Base-by-base conservation (phyloP, 2,888 invertebrate genomes). In the Elegia similella region DNA sequence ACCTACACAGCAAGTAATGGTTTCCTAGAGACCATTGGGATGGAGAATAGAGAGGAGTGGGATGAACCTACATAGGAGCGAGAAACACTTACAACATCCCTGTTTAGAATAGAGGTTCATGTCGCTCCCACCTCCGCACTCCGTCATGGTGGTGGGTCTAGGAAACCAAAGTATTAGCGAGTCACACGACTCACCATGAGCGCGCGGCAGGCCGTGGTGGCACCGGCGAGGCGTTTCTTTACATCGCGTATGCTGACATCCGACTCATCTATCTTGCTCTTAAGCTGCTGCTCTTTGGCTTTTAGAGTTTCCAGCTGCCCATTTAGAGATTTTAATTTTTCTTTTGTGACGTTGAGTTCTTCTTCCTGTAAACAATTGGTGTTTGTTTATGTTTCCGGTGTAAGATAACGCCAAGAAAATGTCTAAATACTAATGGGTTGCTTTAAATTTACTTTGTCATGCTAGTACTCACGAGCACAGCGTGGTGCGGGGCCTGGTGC, bases 191-290 rank as follows among this genome's bases (percentile, higher is more conserved):
- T 80, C 42, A 87, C 87, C 42, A 69, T 73, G 7, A 84, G 64
- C 16, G 48, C 72, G 57, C 84, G 71, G 53, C 78, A 78, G 0
- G 62, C 61, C 2, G 66, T 56, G 0, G 68, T 67, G 10, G 65
- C 61, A 17, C 72, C 64, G 0, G 54, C 60, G 16, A 81, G 62
- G 43, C 70, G 60, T 13, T 57, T 61, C 64, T 80, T 82, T 30
- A 82, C 64, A 3, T 76, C 73, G 15, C 68, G 75, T 59, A 92
- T 78, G 57, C 80, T 74, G 0, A 72, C 74, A 46, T 93, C 88
- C 6, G 77, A 72, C 42, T 78, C 70, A 15, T 84, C 76, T 0
- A 87, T 67, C 12, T 76, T 68, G 13, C 78, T 64, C 15, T 81
- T 80, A 46, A 78, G 76, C 32, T 83, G 80, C 23, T 62, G 60